These are phyloP conservation scores for Ormia ochracea DNA, from an alignment of 2,888 invertebrate species.

Conservation along the genomic window DNA sequence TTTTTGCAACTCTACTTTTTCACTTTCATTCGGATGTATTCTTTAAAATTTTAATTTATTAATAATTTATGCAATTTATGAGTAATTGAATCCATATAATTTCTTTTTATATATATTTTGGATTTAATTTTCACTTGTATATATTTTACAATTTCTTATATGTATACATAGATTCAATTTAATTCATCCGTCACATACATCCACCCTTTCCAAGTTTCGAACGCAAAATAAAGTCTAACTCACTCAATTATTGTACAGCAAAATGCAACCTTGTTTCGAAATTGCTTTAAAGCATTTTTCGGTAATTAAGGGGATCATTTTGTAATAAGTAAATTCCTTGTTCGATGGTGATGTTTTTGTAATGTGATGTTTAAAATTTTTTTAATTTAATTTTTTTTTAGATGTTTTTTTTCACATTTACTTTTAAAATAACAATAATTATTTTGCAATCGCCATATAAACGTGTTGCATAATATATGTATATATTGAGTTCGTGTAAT, in stretches of 20 bases:
- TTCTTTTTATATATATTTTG: background rate
- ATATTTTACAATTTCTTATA: conserved; percentile 23
- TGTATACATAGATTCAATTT: conserved; percentile 2
- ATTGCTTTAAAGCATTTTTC: background rate
- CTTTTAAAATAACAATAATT: too few species aligned
- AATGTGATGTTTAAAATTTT: too few species aligned
- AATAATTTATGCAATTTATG: background rate
- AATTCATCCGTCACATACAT: conserved; percentile 7
- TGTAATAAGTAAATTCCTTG: too few species aligned
- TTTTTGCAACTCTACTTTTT: conserved; percentile 34
- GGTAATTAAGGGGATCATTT: too few species aligned
- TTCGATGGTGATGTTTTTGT: too few species aligned
- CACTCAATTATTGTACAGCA: background rate
- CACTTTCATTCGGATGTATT: conserved; percentile 30
- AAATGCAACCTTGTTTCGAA: conserved; percentile 9
- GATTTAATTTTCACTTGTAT: conserved; percentile 21
- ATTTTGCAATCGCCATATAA: too few species aligned
- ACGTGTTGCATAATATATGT: too few species aligned
- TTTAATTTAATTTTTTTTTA: too few species aligned
- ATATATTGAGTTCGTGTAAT: too few species aligned
- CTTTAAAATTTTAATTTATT: background rate
- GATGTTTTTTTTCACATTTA: too few species aligned
- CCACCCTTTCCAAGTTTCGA: conserved; percentile 27
- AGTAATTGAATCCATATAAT: background rate
- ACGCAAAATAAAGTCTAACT: conserved; percentile 40